These are phyloP conservation scores for Paracanthobrama guichenoti DNA, from an alignment of 2,113 vertebrate genomes.

Conservation along the genomic window DNA sequence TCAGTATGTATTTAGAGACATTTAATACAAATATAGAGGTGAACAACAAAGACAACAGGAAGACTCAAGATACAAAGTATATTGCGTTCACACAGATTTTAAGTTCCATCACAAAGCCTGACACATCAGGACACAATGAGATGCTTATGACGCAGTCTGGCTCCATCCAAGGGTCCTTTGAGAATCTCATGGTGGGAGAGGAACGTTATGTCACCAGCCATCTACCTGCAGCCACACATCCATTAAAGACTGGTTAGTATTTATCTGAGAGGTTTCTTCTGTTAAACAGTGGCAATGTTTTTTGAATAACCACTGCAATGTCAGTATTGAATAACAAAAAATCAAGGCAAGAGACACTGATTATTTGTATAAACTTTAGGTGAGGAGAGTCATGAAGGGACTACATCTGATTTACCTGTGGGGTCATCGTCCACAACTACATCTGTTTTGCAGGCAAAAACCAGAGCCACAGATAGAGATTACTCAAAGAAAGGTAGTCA, in stretches of 20 bases:
- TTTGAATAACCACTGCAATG: not conserved
- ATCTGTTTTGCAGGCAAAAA: conserved; percentile 11
- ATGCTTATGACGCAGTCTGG: not conserved
- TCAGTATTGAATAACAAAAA: not conserved
- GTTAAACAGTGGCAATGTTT: not conserved
- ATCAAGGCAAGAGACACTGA: not conserved
- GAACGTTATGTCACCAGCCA: conserved; percentile 9
- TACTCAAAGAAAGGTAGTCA: not conserved
- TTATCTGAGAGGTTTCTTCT: not conserved
- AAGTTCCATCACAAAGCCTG: conserved; percentile 23
- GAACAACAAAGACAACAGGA: not conserved
- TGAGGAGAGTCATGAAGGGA: not conserved
- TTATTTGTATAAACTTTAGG: conserved; percentile 27
- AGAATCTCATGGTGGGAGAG: conserved; percentile 10
- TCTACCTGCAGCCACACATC: not conserved
- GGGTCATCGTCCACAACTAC: not conserved
- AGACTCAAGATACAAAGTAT: not conserved
- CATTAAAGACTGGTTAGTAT: conserved; percentile 10
- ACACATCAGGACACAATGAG: conserved; percentile 8
- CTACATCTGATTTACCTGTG: not conserved
- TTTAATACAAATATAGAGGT: not conserved
- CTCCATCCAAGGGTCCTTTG: conserved; percentile 1
- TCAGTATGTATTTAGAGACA: not conserved
- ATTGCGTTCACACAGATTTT: not conserved
- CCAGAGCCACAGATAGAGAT: not conserved